A percentile compares a stretch with the other conserved stretches of the same genome.
Evolutionary conservation across 2,797 vertebrate species (phyloP).

Genomic region (Margarornis squamiger): DNA sequence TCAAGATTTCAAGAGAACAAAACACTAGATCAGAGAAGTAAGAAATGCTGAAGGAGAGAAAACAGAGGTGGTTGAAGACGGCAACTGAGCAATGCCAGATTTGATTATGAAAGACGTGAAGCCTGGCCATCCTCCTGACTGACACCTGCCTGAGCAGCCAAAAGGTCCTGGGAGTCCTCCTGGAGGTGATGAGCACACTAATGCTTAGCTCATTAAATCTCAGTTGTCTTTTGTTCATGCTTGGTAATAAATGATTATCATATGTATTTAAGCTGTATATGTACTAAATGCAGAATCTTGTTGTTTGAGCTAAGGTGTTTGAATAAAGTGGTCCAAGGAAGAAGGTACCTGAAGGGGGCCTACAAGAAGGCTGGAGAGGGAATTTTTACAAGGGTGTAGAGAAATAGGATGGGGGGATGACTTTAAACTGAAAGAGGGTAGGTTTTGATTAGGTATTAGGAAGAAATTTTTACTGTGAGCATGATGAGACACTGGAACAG

Average conservation of each 20-base stretch:
- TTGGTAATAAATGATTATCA: not conserved
- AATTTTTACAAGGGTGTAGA: not conserved
- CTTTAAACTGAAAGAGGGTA: not conserved
- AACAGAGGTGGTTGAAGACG: not conserved
- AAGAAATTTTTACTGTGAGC: not conserved
- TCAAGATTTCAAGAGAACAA: not conserved
- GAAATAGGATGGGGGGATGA: not conserved
- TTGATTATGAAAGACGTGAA: not conserved
- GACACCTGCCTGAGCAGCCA: not conserved
- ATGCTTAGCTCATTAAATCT: not conserved
- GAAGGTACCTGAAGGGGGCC: not conserved
- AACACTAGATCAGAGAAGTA: not conserved
- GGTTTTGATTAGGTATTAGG: not conserved
- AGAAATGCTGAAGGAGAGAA: not conserved
- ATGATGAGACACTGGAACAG: not conserved
- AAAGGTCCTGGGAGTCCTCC: not conserved
- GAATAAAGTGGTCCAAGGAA: not conserved
- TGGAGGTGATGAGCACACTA: not conserved
- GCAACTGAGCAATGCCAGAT: not conserved
- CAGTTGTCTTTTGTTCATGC: not conserved
- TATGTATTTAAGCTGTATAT: not conserved
- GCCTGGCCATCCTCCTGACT: not conserved
- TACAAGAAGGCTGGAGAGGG: not conserved
- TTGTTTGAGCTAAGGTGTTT: not conserved
- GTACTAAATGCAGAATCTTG: not conserved